These are phyloP conservation scores for Pseudotriccus pelzelni DNA, from an alignment of 2,797 vertebrate species.

Conservation along the genomic window DNA sequence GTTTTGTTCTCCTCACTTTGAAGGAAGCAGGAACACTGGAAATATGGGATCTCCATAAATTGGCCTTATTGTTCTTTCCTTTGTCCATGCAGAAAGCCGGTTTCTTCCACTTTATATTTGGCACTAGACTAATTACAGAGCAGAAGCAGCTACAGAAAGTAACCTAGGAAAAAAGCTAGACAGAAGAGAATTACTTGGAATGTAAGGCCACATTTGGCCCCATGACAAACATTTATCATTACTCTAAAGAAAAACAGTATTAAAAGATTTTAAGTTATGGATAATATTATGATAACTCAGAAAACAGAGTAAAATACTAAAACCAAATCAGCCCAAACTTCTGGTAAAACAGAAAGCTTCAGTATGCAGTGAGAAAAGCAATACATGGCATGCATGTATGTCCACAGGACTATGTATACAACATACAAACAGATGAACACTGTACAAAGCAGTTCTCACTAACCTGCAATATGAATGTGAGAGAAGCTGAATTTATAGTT, in stretches of 20 bases:
- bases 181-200: background rate
- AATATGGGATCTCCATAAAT: background rate
- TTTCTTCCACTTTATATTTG: background rate
- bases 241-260: background rate
- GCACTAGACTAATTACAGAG: background rate
- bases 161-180: background rate
- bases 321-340: background rate
- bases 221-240: background rate
- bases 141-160: background rate
- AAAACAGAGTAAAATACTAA: background rate
- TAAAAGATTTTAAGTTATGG: background rate
- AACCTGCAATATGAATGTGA: background rate
- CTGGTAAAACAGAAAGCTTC: background rate
- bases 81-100: background rate
- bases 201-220: background rate
- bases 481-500: background rate
- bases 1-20: background rate
- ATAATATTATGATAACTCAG: background rate
- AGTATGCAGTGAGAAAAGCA: background rate
- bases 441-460: background rate
- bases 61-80: background rate
- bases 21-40: background rate
- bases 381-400: rapidly evolving
- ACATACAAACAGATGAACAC: background rate
- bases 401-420: background rate